Evolutionary conservation across 2,113 vertebrate genomes (phyloP).

Genomic region (Caloenas nicobarica): DNA sequence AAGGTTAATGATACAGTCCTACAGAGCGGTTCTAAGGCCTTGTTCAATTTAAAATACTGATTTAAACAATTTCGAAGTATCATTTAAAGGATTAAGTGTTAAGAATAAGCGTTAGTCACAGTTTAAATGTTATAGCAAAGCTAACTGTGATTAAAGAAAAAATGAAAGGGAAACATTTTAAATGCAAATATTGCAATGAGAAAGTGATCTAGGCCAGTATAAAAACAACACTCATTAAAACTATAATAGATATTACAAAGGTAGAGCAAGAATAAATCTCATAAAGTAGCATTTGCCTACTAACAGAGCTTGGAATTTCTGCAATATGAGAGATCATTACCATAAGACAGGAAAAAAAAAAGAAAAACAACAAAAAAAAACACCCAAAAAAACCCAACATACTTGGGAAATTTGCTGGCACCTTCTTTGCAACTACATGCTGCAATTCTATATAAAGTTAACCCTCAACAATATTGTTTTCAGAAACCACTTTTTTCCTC

Average conservation of each 20-base stretch:
- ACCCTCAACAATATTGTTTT: background rate
- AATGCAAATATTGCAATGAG: background rate
- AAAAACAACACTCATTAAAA: background rate
- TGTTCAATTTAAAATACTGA: constrained; percentile 67
- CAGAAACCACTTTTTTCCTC: background rate
- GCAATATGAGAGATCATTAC: background rate
- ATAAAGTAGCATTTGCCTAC: background rate
- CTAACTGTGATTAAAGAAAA: constrained; percentile 26
- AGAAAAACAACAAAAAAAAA: too few species aligned
- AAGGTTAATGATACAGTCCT: constrained; percentile 66
- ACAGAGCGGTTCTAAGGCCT: constrained; percentile 56
- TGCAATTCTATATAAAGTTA: background rate
- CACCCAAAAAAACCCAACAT: too few species aligned
- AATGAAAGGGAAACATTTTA: background rate
- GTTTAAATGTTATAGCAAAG: constrained; percentile 39
- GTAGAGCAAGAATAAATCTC: background rate
- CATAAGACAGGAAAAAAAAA: background rate
- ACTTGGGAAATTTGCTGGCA: background rate
- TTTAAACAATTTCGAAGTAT: constrained; percentile 68
- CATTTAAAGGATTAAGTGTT: constrained; percentile 69
- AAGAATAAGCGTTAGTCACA: constrained; percentile 47
- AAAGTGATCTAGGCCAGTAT: background rate
- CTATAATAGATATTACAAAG: background rate
- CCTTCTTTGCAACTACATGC: background rate
- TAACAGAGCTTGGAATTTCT: background rate